Evolutionary conservation across 2,113 vertebrate genomes (phyloP).

Genomic region (Catharus fuscescens): DNA sequence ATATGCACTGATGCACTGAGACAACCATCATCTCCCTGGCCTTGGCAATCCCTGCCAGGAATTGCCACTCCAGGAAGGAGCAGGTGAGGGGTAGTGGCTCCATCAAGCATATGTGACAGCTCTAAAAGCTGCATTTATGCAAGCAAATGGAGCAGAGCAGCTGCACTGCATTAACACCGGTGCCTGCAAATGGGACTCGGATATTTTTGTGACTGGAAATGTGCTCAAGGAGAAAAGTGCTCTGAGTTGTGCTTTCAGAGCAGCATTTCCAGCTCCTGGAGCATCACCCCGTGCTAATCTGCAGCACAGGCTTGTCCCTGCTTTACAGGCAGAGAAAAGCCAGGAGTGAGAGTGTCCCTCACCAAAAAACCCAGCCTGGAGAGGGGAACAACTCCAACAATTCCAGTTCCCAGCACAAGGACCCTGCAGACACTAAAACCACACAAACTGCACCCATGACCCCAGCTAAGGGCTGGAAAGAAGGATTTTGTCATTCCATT

Average conservation of each 20-base stretch:
- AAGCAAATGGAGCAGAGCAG: conserved; percentile 51
- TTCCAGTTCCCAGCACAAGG: not conserved
- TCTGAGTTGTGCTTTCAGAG: not conserved
- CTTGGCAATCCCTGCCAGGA: not conserved
- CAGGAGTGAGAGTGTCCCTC: not conserved
- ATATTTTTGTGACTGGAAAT: not conserved
- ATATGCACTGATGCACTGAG: not conserved
- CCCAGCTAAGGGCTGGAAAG: not conserved
- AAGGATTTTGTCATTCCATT: not conserved
- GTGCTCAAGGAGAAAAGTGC: not conserved
- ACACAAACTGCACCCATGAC: not conserved
- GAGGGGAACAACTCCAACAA: not conserved
- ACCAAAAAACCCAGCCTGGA: not conserved
- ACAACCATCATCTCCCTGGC: not conserved
- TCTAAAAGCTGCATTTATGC: conserved; percentile 51
- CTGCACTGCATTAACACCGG: conserved; percentile 9
- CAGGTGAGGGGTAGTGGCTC: conserved; percentile 26
- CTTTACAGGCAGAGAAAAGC: not conserved
- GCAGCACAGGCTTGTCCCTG: not conserved
- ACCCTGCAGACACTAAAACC: not conserved
- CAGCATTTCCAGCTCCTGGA: not conserved
- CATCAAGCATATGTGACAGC: conserved; percentile 17
- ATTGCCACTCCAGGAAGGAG: not conserved
- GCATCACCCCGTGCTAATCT: not conserved
- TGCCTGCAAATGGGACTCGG: conserved; percentile 13